Base-by-base conservation (phyloP, 2,113 vertebrate genomes). In the Eulemur rufifrons region DNA sequence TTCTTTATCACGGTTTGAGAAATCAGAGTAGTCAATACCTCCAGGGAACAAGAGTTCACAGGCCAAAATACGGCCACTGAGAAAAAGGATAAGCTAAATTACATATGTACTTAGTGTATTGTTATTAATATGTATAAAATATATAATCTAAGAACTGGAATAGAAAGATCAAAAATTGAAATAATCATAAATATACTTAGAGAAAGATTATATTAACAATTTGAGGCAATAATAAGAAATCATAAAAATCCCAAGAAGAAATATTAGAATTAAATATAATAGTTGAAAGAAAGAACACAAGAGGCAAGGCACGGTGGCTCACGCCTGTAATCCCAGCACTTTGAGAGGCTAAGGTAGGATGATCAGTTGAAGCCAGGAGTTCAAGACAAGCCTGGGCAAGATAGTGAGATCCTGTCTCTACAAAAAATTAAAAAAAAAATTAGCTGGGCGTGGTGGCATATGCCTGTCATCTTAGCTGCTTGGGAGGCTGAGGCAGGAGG, bases 161-260 rank as follows among this genome's bases (percentile, higher is more conserved):
- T 54, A 47, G 45, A 83, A 61, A 10, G 32, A 54, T 81, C 23
- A 82, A 74, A 74, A 29, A 59, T 34, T 66, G 25, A 76, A 61
- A 78, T 66, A 66, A 71, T 64, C 10, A 95, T 52, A 78, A 63
- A 94, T 42, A 94, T 74, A 50, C 10, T 90, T 90, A 91, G n/a
- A 71, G 17, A 91, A 73, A 91, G n/a, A 86, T 80, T 86, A 63
- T 17, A 25, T 85, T 86, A 61, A 78, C 20, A n/a, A 61, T 71
- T 50, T 78, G 15, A 77, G 50, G 34, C 3, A 54, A 64, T 52
- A 76, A 92, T 68, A 25, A 92, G 18, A 92, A 83, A 66, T 83
- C 7, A n/a, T 74, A 78, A 86, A 78, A 71, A 71, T 73, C 5
- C 5, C 61, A 81, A 5, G n/a, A 86, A 73, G 42, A 59, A 86